phyloP scores from a whole-genome alignment of 2,797 vertebrate genomes.

The Numenius phaeopus region DNA sequence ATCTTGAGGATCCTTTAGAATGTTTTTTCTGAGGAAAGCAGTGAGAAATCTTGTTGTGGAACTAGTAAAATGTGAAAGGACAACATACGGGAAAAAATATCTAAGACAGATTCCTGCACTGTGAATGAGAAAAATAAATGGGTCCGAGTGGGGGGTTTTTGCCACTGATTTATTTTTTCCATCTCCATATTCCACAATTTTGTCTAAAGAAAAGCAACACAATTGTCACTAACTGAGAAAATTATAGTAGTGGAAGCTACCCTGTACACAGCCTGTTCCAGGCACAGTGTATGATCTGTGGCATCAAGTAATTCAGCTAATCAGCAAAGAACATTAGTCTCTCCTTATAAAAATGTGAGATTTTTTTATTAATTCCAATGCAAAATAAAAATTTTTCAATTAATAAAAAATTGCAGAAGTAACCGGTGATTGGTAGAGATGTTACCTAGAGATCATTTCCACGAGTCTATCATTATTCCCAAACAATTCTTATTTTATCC shows the following conservation, averaged over 20 bases:
- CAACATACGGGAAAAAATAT: background rate
- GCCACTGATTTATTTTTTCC: background rate
- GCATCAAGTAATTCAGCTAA: background rate
- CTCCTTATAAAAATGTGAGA: background rate
- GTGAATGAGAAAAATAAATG: background rate
- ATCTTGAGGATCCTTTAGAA: background rate
- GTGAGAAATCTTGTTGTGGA: background rate
- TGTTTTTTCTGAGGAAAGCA: background rate
- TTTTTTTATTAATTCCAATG: background rate
- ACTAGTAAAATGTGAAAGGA: background rate
- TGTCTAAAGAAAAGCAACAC: background rate
- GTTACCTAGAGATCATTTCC: background rate
- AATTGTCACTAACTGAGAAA: background rate
- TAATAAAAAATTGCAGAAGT: background rate
- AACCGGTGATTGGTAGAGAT: background rate
- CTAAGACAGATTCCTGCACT: background rate
- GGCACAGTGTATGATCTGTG: background rate
- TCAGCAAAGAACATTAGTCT: background rate
- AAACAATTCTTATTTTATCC: background rate
- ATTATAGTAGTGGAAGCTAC: background rate
- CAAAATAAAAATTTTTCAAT: background rate
- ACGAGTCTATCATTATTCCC: background rate
- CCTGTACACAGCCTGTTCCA: background rate
- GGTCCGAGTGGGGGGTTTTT: accelerated
- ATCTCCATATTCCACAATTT: background rate